Conservation (phyloP, 2,113 vertebrate genomes). For the Centropristis striata region DNA sequence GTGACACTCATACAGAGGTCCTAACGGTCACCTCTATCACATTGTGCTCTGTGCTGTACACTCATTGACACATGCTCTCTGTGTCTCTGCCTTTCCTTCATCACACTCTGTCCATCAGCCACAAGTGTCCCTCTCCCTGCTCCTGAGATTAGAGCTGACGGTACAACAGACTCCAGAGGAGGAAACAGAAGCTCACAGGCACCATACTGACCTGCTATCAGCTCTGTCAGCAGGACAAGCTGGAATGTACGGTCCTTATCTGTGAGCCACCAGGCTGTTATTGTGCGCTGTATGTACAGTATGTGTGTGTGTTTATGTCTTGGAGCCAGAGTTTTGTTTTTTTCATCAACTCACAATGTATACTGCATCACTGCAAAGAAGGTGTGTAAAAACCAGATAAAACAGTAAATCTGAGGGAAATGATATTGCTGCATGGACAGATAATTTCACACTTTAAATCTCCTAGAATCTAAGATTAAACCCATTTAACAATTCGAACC, state of each 20-base stretch:
- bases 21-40: slow-evolving; percentile 10
- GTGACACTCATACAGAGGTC: slow-evolving; percentile 5
- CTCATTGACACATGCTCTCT: not conserved
- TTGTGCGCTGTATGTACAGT: not conserved
- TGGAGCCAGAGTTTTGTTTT: no score
- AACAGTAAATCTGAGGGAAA: no score
- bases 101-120: slow-evolving; percentile 5
- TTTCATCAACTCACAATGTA: no score
- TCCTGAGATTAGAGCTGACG: slow-evolving; percentile 23
- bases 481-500: no score
- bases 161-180: slow-evolving; percentile 35
- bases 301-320: not conserved
- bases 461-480: no score
- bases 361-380: no score
- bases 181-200: slow-evolving; percentile 18
- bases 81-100: not conserved
- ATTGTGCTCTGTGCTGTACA: not conserved
- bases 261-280: slow-evolving; percentile 8
- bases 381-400: no score
- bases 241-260: slow-evolving; percentile 25
- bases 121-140: not conserved
- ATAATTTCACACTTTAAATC: no score
- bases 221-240: slow-evolving; percentile 25
- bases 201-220: slow-evolving; percentile 22
- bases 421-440: no score